Evolutionary conservation across 2,113 vertebrate species (phyloP).

Genomic region (Aepyceros melampus): DNA sequence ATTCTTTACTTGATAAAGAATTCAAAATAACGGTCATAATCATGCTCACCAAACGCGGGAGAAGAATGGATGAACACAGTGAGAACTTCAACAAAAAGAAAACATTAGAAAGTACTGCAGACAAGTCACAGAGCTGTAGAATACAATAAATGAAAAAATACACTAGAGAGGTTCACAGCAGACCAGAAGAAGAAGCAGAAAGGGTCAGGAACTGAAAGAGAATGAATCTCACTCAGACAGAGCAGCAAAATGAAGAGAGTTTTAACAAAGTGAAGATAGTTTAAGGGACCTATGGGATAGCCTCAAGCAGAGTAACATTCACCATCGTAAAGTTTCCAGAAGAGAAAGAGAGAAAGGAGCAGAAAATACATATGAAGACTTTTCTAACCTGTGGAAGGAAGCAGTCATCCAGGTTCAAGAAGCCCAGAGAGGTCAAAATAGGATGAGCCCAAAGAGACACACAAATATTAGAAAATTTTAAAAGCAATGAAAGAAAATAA

Average conservation of each 20-base stretch:
- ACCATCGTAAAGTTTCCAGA: background rate
- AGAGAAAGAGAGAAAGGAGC: background rate
- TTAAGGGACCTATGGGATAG: background rate
- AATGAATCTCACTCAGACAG: background rate
- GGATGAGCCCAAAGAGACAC: background rate
- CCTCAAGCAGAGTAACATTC: background rate
- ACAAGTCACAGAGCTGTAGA: background rate
- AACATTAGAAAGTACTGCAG: background rate
- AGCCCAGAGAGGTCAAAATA: background rate
- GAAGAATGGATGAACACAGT: background rate
- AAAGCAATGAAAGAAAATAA: background rate
- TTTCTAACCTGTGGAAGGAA: background rate
- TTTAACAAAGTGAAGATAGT: background rate
- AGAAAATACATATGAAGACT: background rate
- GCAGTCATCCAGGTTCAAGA: background rate
- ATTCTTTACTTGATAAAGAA: background rate
- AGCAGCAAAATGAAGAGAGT: background rate
- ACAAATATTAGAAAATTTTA: background rate
- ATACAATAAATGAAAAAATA: background rate
- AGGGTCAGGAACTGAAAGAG: background rate
- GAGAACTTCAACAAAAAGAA: background rate
- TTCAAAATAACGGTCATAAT: background rate
- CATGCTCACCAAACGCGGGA: background rate
- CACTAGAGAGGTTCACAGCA: background rate
- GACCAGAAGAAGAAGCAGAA: background rate